Evolutionary conservation across 2,113 vertebrate species (phyloP), one percentile per base, ranked within the genome.

Genomic region (Taurulus bubalis): DNA sequence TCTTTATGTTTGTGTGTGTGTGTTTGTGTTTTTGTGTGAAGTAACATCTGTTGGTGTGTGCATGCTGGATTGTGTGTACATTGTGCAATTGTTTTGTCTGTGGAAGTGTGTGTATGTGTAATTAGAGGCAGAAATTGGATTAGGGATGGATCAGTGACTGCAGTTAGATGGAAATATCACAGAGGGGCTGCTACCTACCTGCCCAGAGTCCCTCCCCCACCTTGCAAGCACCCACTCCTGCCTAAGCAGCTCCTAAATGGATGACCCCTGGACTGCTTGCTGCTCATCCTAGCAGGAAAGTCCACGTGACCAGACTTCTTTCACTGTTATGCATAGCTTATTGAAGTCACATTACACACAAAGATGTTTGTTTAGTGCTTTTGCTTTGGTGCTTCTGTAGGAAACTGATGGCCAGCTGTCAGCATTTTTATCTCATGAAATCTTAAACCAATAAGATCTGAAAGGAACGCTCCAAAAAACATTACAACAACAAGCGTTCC

Each of bases 41-140:
- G 6, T 32, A 20, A 6, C 5, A 4, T 66, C 30, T 67, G 69
- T 55, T 42, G 40, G 55, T 71, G 47, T 77, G 69, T 60, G 67
- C 45, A 32, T 68, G 69, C 28, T 26, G 49, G 56, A 86, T 58
- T 76, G 69, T 76, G 69, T 68, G 79, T 34, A 45, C 74, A 32
- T 42, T 81, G 77, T 74, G 49, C 26, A 75, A 70, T 66, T 69
- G 38, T 80, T 71, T 78, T 85, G 49, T 85, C 83, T 82, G 75
- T 64, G 66, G 20, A 34, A 45, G 20, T 85, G 56, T 85, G 56
- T 77, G 71, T 67, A 69, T 83, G 64, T 85, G 71, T 86, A 87
- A 89, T 90, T 89, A 82, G 77, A 80, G 84, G 66, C 75, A 84
- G 72, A 75, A 84, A 93, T 92, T 87, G 87, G 87, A 90, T 93